phyloP scores from a whole-genome alignment of 2,888 invertebrate species.

The Petrolisthes manimaculis region DNA sequence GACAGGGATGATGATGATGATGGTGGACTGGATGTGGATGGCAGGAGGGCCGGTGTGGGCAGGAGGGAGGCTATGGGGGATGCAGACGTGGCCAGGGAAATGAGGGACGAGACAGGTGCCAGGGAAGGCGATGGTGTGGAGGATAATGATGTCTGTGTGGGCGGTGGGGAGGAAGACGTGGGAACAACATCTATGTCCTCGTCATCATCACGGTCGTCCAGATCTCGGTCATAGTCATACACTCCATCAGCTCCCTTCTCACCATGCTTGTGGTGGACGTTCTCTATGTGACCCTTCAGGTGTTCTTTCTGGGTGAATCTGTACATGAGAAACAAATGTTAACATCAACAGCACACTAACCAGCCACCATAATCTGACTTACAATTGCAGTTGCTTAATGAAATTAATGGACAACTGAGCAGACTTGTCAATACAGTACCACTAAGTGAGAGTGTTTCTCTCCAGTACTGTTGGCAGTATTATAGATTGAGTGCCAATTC shows the following conservation, averaged over 20 bases:
- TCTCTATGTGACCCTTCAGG: slow-evolving; percentile 64
- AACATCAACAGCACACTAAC: too few species aligned
- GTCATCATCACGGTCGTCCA: slow-evolving; percentile 38
- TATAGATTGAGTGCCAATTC: too few species aligned
- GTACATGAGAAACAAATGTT: not conserved
- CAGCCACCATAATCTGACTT: too few species aligned
- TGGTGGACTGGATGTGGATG: slow-evolving; percentile 22
- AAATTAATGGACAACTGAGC: too few species aligned
- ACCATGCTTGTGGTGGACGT: slow-evolving; percentile 62
- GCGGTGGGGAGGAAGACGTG: slow-evolving; percentile 28
- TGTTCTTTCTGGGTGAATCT: slow-evolving; percentile 65
- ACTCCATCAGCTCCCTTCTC: slow-evolving; percentile 49
- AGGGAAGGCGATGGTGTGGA: slow-evolving; percentile 36
- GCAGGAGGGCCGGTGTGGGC: slow-evolving; percentile 33
- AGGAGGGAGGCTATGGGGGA: slow-evolving; percentile 50
- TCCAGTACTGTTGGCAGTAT: too few species aligned
- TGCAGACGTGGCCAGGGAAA: slow-evolving; percentile 43
- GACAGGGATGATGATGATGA: slow-evolving; percentile 18
- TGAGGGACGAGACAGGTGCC: slow-evolving; percentile 48
- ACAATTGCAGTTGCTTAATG: too few species aligned
- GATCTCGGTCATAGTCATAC: slow-evolving; percentile 38
- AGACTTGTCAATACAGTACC: too few species aligned
- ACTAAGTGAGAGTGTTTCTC: too few species aligned
- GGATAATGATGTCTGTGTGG: slow-evolving; percentile 10
- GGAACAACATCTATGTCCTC: slow-evolving; percentile 32